Base-by-base conservation (phyloP, 1,140 invertebrate genomes). In the Papilio machaon region DNA sequence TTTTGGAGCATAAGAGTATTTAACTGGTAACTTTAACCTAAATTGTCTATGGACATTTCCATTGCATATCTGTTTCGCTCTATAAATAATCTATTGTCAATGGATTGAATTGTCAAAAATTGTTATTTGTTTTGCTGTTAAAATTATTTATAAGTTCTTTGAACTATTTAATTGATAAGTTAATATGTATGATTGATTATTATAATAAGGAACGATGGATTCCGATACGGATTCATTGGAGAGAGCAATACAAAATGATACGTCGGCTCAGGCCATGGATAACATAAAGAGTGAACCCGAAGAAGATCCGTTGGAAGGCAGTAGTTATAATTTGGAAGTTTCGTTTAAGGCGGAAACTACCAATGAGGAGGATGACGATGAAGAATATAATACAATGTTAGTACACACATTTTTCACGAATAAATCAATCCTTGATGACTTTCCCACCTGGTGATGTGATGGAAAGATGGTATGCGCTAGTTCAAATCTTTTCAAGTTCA, bases 311-410 rank as follows among this genome's bases (percentile, higher is more conserved):
- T 23, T 83, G 23, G 83, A 85, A 75, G 83, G 83, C 17, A 82
- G 85, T 38, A 82, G 81, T 64, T 82, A 82, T 52, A 43, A 81
- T 54, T 46, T 82, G 2, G 75, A 80, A 13, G 23, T 83, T 7
- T 77, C 70, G 8, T 75, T 84, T 7, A 85, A 85, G 54, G 49
- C 80, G 8, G 82, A 85, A 54, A 75, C 79, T 17, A 23, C 6
- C 0, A 84, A 84, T 19, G 83, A 81, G 8, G 84, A 85, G 52
- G 81, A 82, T 1, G 84, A 85, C 47, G 83, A 85, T 35, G 84
- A 85, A 15, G 52, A 80, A 2, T 85, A 80, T 35, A 85, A 85
- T 58, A 82, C 84, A 0, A 82, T 85, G 84, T 85, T 80, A 74
- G 81, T 81, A 7, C 0, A n/a, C 49, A 19, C 74, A 23, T 30